A percentile compares a stretch with the other conserved stretches of the same genome.
These are phyloP conservation scores for Hydrolagus colliei DNA, from an alignment of 2,797 vertebrate genomes.

Conservation along the genomic window DNA sequence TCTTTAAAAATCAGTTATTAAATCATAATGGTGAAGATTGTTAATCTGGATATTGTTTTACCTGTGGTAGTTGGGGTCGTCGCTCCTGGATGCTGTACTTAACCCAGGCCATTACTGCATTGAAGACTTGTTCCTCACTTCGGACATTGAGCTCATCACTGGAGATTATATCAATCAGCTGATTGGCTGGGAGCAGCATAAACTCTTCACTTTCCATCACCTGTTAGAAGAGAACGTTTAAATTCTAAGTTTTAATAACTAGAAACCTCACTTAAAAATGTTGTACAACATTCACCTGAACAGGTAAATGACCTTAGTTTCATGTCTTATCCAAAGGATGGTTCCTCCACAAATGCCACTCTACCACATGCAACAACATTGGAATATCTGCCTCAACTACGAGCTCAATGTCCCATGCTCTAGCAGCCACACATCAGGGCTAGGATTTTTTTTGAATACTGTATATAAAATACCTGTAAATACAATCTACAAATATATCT, in stretches of 20 bases:
- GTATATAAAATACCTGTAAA: neutral
- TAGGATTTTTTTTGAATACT: neutral
- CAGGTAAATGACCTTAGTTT: too few species aligned
- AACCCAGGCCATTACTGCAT: conserved; percentile 97
- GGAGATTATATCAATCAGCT: conserved; percentile 96
- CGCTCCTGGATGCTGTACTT: conserved; percentile 98
- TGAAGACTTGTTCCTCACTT: conserved; percentile 97
- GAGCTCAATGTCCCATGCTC: too few species aligned
- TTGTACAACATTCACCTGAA: too few species aligned
- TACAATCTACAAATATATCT: neutral
- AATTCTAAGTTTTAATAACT: neutral
- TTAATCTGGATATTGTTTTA: conserved; percentile 40
- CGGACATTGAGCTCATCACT: conserved; percentile 97
- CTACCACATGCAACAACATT: too few species aligned
- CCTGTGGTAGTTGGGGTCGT: conserved; percentile 90
- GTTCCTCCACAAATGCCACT: too few species aligned
- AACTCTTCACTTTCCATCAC: conserved; percentile 99
- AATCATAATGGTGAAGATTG: neutral
- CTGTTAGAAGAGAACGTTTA: conserved; percentile 49
- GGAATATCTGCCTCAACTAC: too few species aligned
- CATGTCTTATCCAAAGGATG: too few species aligned
- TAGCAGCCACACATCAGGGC: neutral
- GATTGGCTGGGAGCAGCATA: conserved; percentile 95
- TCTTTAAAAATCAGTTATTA: neutral
- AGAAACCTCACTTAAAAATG: too few species aligned